Percentiles rank a stretch among this genome's conserved stretches.
phyloP scores from a whole-genome alignment of 2,797 vertebrate genomes.

The Apodemus agrarius region DNA sequence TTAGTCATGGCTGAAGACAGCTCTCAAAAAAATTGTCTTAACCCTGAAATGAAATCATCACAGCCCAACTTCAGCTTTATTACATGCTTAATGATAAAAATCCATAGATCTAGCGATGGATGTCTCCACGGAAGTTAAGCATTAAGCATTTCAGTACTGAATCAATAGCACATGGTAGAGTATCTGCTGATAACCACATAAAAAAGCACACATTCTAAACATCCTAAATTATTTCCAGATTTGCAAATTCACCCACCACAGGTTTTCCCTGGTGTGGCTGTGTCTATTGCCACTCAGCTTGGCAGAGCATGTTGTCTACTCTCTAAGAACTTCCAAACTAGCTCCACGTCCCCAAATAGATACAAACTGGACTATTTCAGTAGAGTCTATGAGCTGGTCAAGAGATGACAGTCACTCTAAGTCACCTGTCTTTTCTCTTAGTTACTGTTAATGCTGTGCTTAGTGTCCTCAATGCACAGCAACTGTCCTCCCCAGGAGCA shows the following conservation, averaged over 20 bases:
- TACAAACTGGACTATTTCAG: background rate
- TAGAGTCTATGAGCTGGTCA: background rate
- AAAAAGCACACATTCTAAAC: background rate
- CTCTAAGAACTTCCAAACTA: slow-evolving; percentile 14
- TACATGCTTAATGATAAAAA: slow-evolving; percentile 36
- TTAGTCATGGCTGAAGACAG: background rate
- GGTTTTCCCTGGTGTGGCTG: background rate
- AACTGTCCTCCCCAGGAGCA: background rate
- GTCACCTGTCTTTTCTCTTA: slow-evolving; percentile 25
- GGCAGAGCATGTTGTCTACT: slow-evolving; percentile 22
- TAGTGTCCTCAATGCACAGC: background rate
- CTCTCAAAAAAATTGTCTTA: background rate
- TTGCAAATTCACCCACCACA: slow-evolving; percentile 6
- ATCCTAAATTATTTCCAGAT: background rate
- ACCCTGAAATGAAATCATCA: background rate
- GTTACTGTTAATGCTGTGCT: background rate
- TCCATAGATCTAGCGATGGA: background rate
- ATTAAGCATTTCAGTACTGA: background rate
- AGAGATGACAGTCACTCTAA: background rate
- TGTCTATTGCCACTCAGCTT: background rate
- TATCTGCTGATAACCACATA: background rate
- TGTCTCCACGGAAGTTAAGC: slow-evolving; percentile 6
- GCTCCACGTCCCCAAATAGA: slow-evolving; percentile 24
- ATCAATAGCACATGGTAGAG: background rate
- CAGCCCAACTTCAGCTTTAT: background rate